Percentiles rank a stretch among this genome's conserved stretches.
These are phyloP conservation scores for Lordiphosa stackelbergi DNA, from an alignment of 1,140 invertebrate genomes.

Conservation along the genomic window DNA sequence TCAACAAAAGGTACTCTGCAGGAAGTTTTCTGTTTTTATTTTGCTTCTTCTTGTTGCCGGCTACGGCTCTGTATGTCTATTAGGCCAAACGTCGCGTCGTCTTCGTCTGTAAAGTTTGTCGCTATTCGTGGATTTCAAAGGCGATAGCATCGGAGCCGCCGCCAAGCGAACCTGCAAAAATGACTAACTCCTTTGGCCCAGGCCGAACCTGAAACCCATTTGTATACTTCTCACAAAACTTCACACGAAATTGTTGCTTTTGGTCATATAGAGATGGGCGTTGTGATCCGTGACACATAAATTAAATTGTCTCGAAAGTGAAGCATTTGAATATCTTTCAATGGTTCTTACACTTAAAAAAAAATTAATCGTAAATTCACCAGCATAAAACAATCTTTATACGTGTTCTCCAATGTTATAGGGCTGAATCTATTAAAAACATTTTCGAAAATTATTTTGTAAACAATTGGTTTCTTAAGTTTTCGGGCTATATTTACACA, in stretches of 20 bases:
- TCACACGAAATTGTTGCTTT: conserved; percentile 53
- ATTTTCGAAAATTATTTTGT: no score
- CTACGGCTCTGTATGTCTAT: conserved; percentile 48
- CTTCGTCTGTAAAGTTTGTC: conserved; percentile 37
- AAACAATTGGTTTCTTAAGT: no score
- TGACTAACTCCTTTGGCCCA: conserved; percentile 66
- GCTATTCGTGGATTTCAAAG: conserved; percentile 69
- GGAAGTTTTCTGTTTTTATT: conserved; percentile 43
- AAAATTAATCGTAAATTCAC: no score
- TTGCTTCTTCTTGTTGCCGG: conserved; percentile 5
- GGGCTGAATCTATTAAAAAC: no score
- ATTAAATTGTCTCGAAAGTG: not conserved
- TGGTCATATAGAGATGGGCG: conserved; percentile 7
- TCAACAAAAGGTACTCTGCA: conserved; percentile 58
- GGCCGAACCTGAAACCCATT: conserved; percentile 65
- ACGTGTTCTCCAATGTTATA: no score
- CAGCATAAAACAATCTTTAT: no score
- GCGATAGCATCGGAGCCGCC: conserved; percentile 71
- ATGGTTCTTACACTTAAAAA: no score
- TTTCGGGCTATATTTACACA: no score
- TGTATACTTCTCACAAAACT: conserved; percentile 75
- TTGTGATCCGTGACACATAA: not conserved
- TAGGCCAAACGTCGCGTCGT: conserved; percentile 39
- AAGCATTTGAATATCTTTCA: not conserved
- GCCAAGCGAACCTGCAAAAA: conserved; percentile 42